Percentiles rank a stretch among this genome's conserved stretches.
Conservation (phyloP, 2,797 vertebrate genomes). For the Orientallactaga sibirica region DNA sequence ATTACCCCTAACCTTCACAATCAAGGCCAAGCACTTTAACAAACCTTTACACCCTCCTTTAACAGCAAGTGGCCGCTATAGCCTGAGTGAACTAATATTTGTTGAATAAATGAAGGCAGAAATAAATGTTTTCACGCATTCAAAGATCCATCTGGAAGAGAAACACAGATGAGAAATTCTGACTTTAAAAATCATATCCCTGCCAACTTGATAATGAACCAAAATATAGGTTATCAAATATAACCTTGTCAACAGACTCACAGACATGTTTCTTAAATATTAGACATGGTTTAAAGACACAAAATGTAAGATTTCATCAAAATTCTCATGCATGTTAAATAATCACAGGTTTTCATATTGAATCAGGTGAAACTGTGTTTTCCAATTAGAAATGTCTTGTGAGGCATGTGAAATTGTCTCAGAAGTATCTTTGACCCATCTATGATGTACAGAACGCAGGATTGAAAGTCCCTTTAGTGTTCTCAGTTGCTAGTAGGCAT, state of each 20-base stretch:
- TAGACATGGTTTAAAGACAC: conserved; percentile 28
- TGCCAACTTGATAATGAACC: conserved; percentile 45
- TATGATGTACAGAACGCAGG: conserved; percentile 56
- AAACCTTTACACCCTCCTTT: not conserved
- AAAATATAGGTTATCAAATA: conserved; percentile 41
- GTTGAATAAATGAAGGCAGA: not conserved
- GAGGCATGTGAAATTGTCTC: conserved; percentile 66
- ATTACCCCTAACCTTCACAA: not conserved
- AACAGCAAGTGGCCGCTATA: not conserved
- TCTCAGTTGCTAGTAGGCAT: conserved; percentile 63
- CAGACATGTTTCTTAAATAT: conserved; percentile 57
- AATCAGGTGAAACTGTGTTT: conserved; percentile 54
- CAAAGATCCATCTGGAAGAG: not conserved
- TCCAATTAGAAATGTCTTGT: conserved; percentile 52
- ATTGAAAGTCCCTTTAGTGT: conserved; percentile 59
- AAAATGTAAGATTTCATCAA: conserved; percentile 40
- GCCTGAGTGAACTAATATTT: not conserved
- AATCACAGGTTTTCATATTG: conserved; percentile 62
- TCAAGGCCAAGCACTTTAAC: not conserved
- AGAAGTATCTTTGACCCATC: conserved; percentile 55
- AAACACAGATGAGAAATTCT: not conserved
- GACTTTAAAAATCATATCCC: conserved; percentile 16
- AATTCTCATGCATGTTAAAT: conserved; percentile 61
- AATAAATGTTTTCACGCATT: not conserved
- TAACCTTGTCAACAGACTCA: not conserved